These are phyloP conservation scores for Solenopsis invicta DNA, from an alignment of 1,140 invertebrate species.

Conservation along the genomic window DNA sequence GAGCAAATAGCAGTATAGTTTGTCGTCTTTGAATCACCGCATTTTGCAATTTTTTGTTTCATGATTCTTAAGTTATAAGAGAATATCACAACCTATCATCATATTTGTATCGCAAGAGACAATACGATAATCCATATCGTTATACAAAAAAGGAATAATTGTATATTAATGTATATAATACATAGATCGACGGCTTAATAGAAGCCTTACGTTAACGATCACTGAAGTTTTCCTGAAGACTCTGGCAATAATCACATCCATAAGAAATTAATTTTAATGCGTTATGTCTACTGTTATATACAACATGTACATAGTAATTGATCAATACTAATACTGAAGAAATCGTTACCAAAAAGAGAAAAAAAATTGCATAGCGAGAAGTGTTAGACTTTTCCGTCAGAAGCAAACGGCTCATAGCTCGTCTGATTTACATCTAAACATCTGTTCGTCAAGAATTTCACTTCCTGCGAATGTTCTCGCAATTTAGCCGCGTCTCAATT, in stretches of 20 bases:
- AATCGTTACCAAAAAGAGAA: conserved; percentile 34
- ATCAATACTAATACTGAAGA: conserved; percentile 81
- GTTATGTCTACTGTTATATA: conserved; percentile 75
- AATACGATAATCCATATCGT: conserved; percentile 27
- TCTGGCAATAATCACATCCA: conserved; percentile 49
- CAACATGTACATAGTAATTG: conserved; percentile 82
- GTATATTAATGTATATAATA: conserved; percentile 28
- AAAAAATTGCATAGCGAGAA: conserved; percentile 7
- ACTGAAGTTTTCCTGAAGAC: conserved; percentile 6
- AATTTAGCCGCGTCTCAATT: conserved; percentile 8
- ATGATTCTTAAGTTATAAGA: conserved; percentile 40
- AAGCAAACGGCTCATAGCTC: neutral
- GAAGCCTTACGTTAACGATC: conserved; percentile 31
- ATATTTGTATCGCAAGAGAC: conserved; percentile 13
- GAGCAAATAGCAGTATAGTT: conserved; percentile 35
- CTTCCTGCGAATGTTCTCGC: neutral
- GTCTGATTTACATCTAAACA: neutral
- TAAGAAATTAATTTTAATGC: conserved; percentile 27
- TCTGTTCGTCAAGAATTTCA: neutral
- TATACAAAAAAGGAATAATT: conserved; percentile 5
- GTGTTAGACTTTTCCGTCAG: neutral
- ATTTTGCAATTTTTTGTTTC: conserved; percentile 15
- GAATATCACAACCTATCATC: conserved; percentile 77
- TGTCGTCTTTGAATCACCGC: conserved; percentile 1
- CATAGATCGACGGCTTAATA: conserved; percentile 37